Conservation (phyloP, 2,113 vertebrate genomes). For the Tangachromis dhanisi region DNA sequence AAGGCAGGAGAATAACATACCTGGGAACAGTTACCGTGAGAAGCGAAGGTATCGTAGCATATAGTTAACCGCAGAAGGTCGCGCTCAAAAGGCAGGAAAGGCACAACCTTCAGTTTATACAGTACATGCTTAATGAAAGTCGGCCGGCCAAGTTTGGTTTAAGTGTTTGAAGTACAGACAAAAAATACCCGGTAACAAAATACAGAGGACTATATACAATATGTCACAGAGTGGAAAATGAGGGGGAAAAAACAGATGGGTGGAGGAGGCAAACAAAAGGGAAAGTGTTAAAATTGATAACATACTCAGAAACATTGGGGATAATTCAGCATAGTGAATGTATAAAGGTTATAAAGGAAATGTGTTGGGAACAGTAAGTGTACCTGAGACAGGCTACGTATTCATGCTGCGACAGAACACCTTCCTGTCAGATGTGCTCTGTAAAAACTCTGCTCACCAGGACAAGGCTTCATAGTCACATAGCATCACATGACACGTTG, state of each 20-base stretch:
- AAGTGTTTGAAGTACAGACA: background rate
- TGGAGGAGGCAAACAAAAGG: background rate
- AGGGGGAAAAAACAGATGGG: background rate
- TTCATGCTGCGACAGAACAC: slow-evolving; percentile 8
- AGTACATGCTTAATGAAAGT: background rate
- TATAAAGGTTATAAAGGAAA: slow-evolving; percentile 1
- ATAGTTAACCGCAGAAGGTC: slow-evolving; percentile 5
- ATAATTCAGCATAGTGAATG: background rate
- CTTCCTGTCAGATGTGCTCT: slow-evolving; percentile 15
- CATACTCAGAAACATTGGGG: background rate
- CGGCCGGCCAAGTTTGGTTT: background rate
- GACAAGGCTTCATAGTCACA: slow-evolving; percentile 50
- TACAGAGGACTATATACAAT: background rate
- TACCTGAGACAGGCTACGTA: background rate
- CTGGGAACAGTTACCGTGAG: slow-evolving; percentile 54
- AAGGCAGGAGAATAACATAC: slow-evolving; percentile 56
- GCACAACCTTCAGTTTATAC: background rate
- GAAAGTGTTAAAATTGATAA: background rate
- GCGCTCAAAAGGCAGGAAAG: background rate
- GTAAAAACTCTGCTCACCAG: background rate
- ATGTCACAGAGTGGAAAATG: background rate
- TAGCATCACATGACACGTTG: slow-evolving; percentile 35
- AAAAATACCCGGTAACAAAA: background rate
- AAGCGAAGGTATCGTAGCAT: slow-evolving; percentile 31
- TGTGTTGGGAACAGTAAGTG: background rate